A percentile compares a stretch with the other conserved stretches of the same genome.
Evolutionary conservation across 2,888 invertebrate species (phyloP).

Genomic region (Dusona sp.): DNA sequence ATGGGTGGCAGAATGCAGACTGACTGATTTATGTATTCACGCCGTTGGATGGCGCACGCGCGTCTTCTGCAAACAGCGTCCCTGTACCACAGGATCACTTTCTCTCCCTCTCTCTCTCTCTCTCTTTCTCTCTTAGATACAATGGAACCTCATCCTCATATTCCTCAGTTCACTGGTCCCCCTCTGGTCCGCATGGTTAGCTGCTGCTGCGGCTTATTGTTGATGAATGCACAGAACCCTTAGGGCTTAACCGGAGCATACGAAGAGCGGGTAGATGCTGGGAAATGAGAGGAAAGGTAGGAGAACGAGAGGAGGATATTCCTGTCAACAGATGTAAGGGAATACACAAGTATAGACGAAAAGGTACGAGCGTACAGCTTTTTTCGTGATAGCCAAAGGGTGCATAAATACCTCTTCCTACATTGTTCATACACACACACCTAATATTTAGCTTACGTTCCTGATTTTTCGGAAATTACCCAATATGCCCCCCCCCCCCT

Average conservation of each 20-base stretch:
- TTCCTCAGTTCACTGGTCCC: constrained; percentile 31
- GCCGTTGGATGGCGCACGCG: constrained; percentile 70
- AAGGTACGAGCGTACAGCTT: constrained; percentile 16
- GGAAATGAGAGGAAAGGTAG: constrained; percentile 29
- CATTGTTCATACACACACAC: constrained; percentile 7
- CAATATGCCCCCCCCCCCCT: not conserved
- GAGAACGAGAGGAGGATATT: constrained; percentile 11
- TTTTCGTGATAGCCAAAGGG: constrained; percentile 19
- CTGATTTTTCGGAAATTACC: not conserved
- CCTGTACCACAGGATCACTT: constrained; percentile 29
- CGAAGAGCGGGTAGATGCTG: constrained; percentile 38
- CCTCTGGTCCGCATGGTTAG: constrained; percentile 55
- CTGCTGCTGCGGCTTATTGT: constrained; percentile 75
- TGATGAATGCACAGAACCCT: constrained; percentile 75
- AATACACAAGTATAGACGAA: constrained; percentile 12
- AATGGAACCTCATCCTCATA: constrained; percentile 1
- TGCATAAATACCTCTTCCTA: not conserved
- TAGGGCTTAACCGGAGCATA: constrained; percentile 54
- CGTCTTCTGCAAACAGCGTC: constrained; percentile 31
- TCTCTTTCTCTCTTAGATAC: constrained; percentile 19
- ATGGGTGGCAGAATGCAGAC: constrained; percentile 78
- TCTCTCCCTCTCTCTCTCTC: constrained; percentile 11
- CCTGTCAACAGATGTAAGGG: not conserved
- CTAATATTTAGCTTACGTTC: not conserved
- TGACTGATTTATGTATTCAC: constrained; percentile 80